phyloP scores from a whole-genome alignment of 2,113 vertebrate genomes.

The Sardina pilchardus region DNA sequence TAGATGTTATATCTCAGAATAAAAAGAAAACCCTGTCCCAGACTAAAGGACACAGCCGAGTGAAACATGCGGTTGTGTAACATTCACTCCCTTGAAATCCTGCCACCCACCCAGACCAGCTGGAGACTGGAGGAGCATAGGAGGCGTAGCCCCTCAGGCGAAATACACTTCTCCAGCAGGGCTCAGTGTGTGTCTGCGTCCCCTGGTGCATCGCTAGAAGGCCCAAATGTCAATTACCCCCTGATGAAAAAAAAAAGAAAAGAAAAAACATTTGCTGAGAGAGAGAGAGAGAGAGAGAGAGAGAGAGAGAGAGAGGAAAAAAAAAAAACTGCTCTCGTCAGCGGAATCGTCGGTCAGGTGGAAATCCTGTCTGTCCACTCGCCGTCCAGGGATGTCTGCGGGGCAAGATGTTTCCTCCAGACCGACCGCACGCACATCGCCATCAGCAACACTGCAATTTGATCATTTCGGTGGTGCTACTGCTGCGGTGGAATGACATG shows the following conservation, averaged over 20 bases:
- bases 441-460: slow-evolving; percentile 46
- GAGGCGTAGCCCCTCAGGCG: slow-evolving; percentile 41
- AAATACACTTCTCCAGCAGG: slow-evolving; percentile 26
- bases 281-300: neutral
- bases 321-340: slow-evolving; percentile 55
- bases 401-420: slow-evolving; percentile 44
- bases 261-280: slow-evolving; percentile 28
- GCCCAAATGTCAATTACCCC: slow-evolving; percentile 55
- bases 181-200: slow-evolving; percentile 32
- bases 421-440: slow-evolving; percentile 44
- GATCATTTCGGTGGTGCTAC: slow-evolving; percentile 39
- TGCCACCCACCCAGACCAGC: slow-evolving; percentile 1
- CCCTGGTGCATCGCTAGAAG: slow-evolving; percentile 47
- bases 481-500: slow-evolving; percentile 32
- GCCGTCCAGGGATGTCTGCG: slow-evolving; percentile 41
- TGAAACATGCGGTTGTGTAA: neutral
- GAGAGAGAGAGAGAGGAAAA: slow-evolving; percentile 34
- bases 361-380: slow-evolving; percentile 23
- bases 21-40: neutral
- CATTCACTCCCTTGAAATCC: neutral
- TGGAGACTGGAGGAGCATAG: slow-evolving; percentile 18
- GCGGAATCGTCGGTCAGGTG: slow-evolving; percentile 50
- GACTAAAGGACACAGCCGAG: neutral
- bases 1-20: neutral
- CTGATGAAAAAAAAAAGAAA: slow-evolving; percentile 44